A percentile compares a stretch with the other conserved stretches of the same genome.
phyloP scores from a whole-genome alignment of 2,888 invertebrate species.

The Macropis europaea region DNA sequence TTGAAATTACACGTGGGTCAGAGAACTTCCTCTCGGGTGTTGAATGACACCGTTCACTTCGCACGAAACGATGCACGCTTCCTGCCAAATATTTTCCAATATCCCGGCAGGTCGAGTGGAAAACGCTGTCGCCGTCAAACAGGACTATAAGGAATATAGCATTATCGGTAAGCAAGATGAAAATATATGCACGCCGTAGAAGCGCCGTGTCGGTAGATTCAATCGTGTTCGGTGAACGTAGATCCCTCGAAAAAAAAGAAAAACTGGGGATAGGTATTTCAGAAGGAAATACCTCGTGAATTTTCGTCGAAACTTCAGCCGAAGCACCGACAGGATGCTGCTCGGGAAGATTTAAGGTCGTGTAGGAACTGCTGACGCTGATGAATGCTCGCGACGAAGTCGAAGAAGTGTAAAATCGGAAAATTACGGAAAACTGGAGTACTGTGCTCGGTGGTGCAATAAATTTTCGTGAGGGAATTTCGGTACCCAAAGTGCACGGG shows the following conservation, averaged over 20 bases:
- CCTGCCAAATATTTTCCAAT: neutral
- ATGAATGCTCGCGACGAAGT: neutral
- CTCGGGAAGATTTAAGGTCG: neutral
- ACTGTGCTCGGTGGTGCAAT: too few relatives aligned
- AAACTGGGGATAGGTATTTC: neutral
- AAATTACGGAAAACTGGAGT: too few relatives aligned
- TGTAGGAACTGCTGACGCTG: neutral
- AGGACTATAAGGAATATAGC: neutral
- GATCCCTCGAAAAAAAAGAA: neutral
- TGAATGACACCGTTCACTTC: neutral
- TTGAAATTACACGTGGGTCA: neutral
- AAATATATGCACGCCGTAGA: neutral
- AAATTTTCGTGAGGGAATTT: too few relatives aligned
- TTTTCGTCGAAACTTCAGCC: constrained; percentile 5
- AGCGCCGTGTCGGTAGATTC: neutral
- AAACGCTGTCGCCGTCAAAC: neutral
- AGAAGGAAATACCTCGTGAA: neutral
- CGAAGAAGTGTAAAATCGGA: neutral
- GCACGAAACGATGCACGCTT: neutral
- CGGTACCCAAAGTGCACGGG: too few relatives aligned
- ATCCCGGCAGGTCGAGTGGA: neutral
- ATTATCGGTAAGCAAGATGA: neutral
- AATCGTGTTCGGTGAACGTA: neutral
- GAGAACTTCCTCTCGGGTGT: neutral
- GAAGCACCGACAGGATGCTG: constrained; percentile 3